These are phyloP conservation scores for Rhabdophis nuchalis DNA, from an alignment of 2,797 vertebrate genomes.

Conservation along the genomic window DNA sequence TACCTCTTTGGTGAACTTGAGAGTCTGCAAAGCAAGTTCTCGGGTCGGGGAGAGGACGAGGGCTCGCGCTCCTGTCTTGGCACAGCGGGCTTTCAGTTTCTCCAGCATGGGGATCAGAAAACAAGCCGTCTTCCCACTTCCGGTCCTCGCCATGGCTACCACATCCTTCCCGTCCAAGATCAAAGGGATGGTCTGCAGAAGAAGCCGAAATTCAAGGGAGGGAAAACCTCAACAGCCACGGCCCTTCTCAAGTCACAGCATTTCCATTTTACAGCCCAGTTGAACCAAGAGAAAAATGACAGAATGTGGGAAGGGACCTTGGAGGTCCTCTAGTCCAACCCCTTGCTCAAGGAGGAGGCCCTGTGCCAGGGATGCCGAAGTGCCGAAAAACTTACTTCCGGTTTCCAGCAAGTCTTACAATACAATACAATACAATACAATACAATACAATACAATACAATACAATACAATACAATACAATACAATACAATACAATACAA, in stretches of 20 bases:
- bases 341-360: no score
- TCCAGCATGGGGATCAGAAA: constrained; percentile 97
- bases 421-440: no score
- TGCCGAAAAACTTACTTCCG: no score
- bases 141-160: constrained; percentile 94
- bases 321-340: no score
- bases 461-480: no score
- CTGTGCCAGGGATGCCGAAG: no score
- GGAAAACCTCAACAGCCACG: neutral
- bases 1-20: constrained; percentile 98
- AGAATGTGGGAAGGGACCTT: neutral
- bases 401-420: no score
- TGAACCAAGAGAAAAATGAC: neutral
- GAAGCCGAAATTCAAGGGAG: neutral
- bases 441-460: no score
- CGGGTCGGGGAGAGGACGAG: constrained; percentile 91
- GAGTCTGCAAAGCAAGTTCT: constrained; percentile 95
- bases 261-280: neutral
- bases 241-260: neutral
- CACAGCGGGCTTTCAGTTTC: constrained; percentile 83
- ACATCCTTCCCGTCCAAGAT: constrained; percentile 91
- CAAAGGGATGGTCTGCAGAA: constrained; percentile 81
- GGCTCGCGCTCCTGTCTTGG: constrained; percentile 85
- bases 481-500: no score
- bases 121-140: constrained; percentile 94